Evolutionary conservation across 2,113 vertebrate genomes (phyloP).

Genomic region (Lucifuga dentata): DNA sequence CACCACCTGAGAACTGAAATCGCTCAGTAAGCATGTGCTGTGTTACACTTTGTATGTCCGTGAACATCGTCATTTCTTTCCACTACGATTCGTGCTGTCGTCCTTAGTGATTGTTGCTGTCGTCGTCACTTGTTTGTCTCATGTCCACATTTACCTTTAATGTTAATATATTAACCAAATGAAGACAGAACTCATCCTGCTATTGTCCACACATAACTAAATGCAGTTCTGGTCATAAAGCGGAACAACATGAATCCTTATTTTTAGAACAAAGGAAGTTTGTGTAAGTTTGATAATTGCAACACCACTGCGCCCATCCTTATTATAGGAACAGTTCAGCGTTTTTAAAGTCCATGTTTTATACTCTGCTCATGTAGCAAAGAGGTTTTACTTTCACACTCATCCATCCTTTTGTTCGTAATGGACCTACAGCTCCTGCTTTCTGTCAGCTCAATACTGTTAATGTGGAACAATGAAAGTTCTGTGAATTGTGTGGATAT

Average conservation of each 20-base stretch:
- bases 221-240: not conserved
- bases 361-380: slow-evolving; percentile 10
- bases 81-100: slow-evolving; percentile 12
- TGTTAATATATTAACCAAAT: slow-evolving; percentile 32
- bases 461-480: no score
- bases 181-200: slow-evolving; percentile 45
- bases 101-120: slow-evolving; percentile 41
- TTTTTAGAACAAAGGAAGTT: not conserved
- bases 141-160: slow-evolving; percentile 29
- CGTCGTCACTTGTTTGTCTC: slow-evolving; percentile 50
- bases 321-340: slow-evolving; percentile 3
- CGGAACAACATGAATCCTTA: not conserved
- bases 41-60: not conserved
- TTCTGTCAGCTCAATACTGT: no score
- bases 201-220: not conserved
- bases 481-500: no score
- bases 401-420: no score
- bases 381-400: no score
- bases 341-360: not conserved
- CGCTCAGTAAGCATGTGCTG: not conserved
- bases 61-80: slow-evolving; percentile 13
- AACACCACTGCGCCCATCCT: not conserved
- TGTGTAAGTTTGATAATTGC: not conserved
- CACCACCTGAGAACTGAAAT: no score
- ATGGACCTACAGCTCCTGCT: no score